Evolutionary conservation across 2,113 vertebrate species (phyloP).

Genomic region (Falcunculus frontatus): DNA sequence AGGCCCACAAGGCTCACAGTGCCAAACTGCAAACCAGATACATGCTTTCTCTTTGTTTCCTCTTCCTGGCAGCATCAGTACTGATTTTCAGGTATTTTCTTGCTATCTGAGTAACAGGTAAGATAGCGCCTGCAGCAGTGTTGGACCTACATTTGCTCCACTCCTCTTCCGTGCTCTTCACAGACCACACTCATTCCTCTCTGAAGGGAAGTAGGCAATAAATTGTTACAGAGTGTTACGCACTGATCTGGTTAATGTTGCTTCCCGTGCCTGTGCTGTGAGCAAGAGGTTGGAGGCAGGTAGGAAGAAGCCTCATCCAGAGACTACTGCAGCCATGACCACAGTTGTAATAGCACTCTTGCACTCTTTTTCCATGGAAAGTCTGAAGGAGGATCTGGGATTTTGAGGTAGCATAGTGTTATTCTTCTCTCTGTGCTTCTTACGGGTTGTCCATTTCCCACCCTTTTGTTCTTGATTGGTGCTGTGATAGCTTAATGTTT

Average conservation of each 20-base stretch:
- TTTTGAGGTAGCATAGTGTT: accelerated
- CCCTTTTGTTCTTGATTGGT: background rate
- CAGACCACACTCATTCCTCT: background rate
- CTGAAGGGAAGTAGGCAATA: background rate
- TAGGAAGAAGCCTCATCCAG: background rate
- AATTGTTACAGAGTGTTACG: background rate
- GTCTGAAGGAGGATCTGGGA: background rate
- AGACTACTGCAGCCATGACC: background rate
- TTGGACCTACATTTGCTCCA: background rate
- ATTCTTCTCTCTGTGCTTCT: background rate
- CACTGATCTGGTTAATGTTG: background rate
- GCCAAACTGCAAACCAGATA: background rate
- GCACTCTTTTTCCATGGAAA: background rate
- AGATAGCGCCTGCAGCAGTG: background rate
- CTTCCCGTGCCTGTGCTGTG: background rate
- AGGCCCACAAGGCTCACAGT: accelerated
- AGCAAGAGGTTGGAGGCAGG: background rate
- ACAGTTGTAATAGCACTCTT: background rate
- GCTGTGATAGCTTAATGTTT: background rate
- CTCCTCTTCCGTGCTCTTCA: background rate
- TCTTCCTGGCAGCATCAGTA: background rate
- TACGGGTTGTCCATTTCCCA: background rate
- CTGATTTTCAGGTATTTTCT: background rate
- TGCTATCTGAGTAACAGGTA: background rate
- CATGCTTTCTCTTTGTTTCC: background rate